phyloP scores from a whole-genome alignment of 2,113 vertebrate genomes.

The Rutilus rutilus region DNA sequence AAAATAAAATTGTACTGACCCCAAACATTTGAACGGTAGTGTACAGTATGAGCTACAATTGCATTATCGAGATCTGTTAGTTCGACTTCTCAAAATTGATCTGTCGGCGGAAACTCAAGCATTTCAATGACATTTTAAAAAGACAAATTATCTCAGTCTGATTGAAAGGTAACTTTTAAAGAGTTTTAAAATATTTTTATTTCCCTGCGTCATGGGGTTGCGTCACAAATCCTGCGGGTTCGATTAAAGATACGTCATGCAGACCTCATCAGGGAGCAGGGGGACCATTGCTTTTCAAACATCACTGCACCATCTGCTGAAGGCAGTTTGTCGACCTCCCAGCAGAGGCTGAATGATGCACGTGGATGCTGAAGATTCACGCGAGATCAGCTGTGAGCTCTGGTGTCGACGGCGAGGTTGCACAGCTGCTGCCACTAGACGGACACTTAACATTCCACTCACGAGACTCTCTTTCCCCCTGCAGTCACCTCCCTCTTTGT shows the following conservation, averaged over 20 bases:
- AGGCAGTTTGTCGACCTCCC: constrained; percentile 22
- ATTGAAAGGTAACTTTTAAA: not conserved
- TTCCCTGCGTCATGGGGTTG: not conserved
- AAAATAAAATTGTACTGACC: too few relatives aligned
- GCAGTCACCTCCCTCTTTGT: constrained; percentile 15
- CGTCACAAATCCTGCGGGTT: constrained; percentile 1
- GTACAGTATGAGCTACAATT: too few relatives aligned
- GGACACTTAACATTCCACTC: constrained; percentile 45
- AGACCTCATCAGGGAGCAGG: not conserved
- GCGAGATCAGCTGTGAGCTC: not conserved
- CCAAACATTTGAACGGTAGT: too few relatives aligned
- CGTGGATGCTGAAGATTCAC: not conserved
- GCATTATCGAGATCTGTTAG: too few relatives aligned
- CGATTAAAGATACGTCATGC: not conserved
- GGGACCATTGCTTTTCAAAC: constrained; percentile 33
- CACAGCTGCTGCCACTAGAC: not conserved
- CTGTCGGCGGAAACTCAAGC: not conserved
- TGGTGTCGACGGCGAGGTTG: not conserved
- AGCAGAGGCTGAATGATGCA: constrained; percentile 27
- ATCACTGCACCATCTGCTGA: constrained; percentile 31
- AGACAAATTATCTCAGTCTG: not conserved
- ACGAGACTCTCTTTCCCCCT: not conserved
- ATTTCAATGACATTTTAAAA: not conserved
- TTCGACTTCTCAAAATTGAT: too few relatives aligned
- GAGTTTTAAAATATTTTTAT: not conserved